Percentiles rank a stretch among this genome's conserved stretches.
Evolutionary conservation across 2,888 invertebrate species (phyloP).

Genomic region (Drosophila picticornis): DNA sequence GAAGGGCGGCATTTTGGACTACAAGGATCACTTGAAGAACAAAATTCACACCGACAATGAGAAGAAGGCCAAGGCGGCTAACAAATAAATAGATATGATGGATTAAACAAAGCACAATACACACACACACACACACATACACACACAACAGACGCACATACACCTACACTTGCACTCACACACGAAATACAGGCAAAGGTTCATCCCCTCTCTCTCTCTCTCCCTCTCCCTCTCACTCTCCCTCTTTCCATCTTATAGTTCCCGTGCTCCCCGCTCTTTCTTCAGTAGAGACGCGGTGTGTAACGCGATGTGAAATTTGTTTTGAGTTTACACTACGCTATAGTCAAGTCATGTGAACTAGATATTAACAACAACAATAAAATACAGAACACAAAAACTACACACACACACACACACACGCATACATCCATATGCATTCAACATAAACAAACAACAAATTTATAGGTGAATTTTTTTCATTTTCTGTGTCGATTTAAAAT

Average conservation of each 20-base stretch:
- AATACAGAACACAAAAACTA: constrained; percentile 10
- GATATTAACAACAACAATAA: constrained; percentile 12
- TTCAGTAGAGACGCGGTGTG: constrained; percentile 19
- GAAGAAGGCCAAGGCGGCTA: constrained; percentile 75
- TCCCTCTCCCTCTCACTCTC: not conserved
- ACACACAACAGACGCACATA: constrained; percentile 16
- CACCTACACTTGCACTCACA: constrained; percentile 10
- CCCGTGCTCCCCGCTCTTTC: constrained; percentile 9
- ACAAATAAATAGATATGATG: constrained; percentile 53
- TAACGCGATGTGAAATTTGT: constrained; percentile 50
- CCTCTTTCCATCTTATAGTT: not conserved
- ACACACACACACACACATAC: constrained; percentile 24
- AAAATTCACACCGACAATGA: constrained; percentile 90
- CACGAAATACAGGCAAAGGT: constrained; percentile 28
- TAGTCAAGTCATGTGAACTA: constrained; percentile 47
- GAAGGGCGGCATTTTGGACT: constrained; percentile 97
- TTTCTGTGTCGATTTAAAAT: constrained; percentile 58
- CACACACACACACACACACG: constrained; percentile 17
- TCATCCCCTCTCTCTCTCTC: constrained; percentile 5
- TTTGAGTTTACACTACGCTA: constrained; percentile 53
- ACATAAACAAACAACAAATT: constrained; percentile 51
- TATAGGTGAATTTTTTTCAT: constrained; percentile 75
- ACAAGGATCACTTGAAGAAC: constrained; percentile 97
- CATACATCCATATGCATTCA: constrained; percentile 14
- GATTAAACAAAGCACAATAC: constrained; percentile 3